phyloP scores from a whole-genome alignment of 2,113 vertebrate species.

The Saccopteryx leptura region DNA sequence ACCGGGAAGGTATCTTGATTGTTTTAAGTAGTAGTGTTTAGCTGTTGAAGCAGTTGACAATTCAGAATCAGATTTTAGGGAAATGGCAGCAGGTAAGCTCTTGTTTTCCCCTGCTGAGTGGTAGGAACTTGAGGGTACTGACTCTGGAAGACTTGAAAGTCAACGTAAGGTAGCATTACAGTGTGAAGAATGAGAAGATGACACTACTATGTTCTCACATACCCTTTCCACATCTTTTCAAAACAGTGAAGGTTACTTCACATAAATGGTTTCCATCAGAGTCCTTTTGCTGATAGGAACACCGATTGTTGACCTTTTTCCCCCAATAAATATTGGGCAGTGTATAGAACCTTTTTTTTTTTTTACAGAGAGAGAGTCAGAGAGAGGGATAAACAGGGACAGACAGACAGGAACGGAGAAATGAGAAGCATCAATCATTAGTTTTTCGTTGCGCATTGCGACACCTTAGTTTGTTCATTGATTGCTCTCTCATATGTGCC shows the following conservation, averaged over 20 bases:
- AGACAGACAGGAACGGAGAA: too few species aligned
- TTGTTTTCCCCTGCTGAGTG: slow-evolving; percentile 89
- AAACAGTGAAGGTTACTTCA: not conserved
- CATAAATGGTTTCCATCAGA: not conserved
- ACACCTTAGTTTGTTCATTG: too few species aligned
- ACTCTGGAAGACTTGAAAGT: slow-evolving; percentile 86
- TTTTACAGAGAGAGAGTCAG: too few species aligned
- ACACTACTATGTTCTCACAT: not conserved
- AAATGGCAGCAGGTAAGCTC: slow-evolving; percentile 85
- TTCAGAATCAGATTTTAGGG: slow-evolving; percentile 90
- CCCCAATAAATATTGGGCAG: not conserved
- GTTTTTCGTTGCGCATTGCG: too few species aligned
- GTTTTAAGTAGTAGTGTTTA: slow-evolving; percentile 96
- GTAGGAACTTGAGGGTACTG: slow-evolving; percentile 63
- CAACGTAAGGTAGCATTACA: slow-evolving; percentile 38
- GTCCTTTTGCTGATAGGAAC: not conserved
- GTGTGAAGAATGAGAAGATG: not conserved
- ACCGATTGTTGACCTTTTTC: not conserved
- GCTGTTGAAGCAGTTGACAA: slow-evolving; percentile 89
- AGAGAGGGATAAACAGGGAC: too few species aligned
- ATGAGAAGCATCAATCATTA: too few species aligned
- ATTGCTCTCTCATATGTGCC: too few species aligned
- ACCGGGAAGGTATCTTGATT: slow-evolving; percentile 98
- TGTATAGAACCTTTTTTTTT: too few species aligned
- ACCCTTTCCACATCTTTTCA: not conserved